Evolutionary conservation across 92 coral and sea anemone genomes (phyloP).

Genomic region (Phymanthus crucifer): DNA sequence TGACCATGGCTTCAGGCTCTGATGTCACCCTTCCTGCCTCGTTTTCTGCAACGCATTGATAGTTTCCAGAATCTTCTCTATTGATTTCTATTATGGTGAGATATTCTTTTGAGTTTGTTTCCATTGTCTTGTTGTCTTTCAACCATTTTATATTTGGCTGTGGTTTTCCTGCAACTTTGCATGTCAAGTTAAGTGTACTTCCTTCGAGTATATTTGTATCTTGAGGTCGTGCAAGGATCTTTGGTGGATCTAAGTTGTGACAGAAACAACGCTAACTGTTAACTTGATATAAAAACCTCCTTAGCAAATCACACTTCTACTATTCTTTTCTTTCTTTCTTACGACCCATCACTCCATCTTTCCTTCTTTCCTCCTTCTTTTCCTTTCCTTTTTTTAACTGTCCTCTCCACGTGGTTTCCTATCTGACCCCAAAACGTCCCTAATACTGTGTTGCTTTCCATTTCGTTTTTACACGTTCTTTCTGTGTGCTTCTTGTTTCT

Average conservation of each 20-base stretch:
- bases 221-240: constrained; percentile 9
- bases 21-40: constrained; percentile 16
- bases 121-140: constrained; percentile 28
- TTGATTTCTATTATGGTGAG: constrained; percentile 8
- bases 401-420: no score
- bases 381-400: no score
- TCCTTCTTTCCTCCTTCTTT: no score
- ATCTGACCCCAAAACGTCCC: no score
- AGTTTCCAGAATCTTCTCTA: constrained; percentile 56
- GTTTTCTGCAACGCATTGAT: constrained; percentile 43
- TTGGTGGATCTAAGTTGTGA: constrained; percentile 24
- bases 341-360: no score
- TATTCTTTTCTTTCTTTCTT: no score
- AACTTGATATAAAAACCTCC: no score
- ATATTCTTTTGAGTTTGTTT: not conserved
- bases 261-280: no score
- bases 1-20: constrained; percentile 24
- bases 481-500: no score
- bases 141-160: constrained; percentile 22
- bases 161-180: constrained; percentile 26
- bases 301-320: no score
- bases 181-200: not conserved
- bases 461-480: no score
- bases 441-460: no score
- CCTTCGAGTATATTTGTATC: constrained; percentile 4